A percentile compares a stretch with the other conserved stretches of the same genome.
Evolutionary conservation across 2,113 vertebrate genomes (phyloP).

Genomic region (Mixornis gularis): DNA sequence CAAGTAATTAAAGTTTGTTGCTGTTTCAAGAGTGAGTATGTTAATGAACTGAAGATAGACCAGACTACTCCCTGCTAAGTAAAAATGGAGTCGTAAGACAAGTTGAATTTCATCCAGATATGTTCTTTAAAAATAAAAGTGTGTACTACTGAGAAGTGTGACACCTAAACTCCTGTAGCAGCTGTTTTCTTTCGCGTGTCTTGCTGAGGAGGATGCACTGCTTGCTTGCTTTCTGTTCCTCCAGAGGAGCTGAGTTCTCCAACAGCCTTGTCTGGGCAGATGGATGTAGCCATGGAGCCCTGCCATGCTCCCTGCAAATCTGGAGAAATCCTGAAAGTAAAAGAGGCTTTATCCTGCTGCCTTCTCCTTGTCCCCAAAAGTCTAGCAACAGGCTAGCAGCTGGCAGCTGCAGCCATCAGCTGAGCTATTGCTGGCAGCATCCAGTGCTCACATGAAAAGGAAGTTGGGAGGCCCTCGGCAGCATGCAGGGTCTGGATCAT

Average conservation of each 20-base stretch:
- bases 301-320: not conserved
- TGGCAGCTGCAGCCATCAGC: slow-evolving; percentile 37
- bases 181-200: not conserved
- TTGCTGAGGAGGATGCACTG: not conserved
- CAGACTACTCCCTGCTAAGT: not conserved
- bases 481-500: not conserved
- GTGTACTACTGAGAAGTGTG: not conserved
- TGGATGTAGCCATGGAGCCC: not conserved
- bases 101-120: not conserved
- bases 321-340: slow-evolving; percentile 29
- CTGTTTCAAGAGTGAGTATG: not conserved
- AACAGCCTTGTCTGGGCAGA: not conserved
- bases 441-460: slow-evolving; percentile 29
- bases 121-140: not conserved
- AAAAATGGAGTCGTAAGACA: not conserved
- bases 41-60: not conserved
- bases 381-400: slow-evolving; percentile 26
- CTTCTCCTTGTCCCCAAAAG: slow-evolving; percentile 39
- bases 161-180: not conserved
- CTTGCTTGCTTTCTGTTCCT: not conserved
- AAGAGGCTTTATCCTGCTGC: slow-evolving; percentile 38
- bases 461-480: slow-evolving; percentile 38
- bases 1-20: not conserved
- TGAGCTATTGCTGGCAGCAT: slow-evolving; percentile 45
- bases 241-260: not conserved